Evolutionary conservation across 2,113 vertebrate species (phyloP), one percentile per base, ranked within the genome.

Genomic region (Climacteris rufus): DNA sequence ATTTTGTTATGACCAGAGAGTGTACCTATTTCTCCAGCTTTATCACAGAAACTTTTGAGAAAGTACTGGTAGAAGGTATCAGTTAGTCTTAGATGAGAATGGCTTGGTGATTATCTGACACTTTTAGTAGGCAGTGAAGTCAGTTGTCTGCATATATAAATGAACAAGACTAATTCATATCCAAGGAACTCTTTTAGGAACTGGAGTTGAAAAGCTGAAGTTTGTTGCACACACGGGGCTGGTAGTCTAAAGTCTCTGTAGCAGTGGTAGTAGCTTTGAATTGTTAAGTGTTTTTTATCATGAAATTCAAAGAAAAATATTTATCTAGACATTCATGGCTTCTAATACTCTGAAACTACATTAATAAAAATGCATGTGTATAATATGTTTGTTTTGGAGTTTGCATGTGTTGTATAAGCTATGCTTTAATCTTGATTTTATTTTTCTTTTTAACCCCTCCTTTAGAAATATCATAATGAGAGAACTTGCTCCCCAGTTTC

Each of bases 401-500:
- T 76, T 53, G 6, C 7, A 1, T 61, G 14, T n/a, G 4, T 52
- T 87, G 3, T 74, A 11, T 57, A 81, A 74, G 2, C 3, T 69
- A 4, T 78, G 21, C 60, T 83, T 66, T 75, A 75, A 89, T 75
- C 77, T 75, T 45, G 28, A 5, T 47, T 8, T 72, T 45, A 72
- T 60, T 35, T 72, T 40, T 72, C 28, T 83, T 92, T 89, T 68
- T 65, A 47, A 88, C 22, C 20, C 10, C 2, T 28, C 16, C 61
- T 94, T 85, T 80, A 99, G 99, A 94, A 99, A 99, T 95, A 98
- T 98, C 83, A 97, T 99, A 59, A 99, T 99, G 99, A 97, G 99
- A 97, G 99, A 99, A 93, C 98, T 99, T 86, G 99, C 99, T 77
- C 99, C 99, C 42, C 98, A 98, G 44, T 99, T 99, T 97, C 98